Base-by-base conservation (phyloP, 2,797 vertebrate species). In the Phylloscopus collybita region DNA sequence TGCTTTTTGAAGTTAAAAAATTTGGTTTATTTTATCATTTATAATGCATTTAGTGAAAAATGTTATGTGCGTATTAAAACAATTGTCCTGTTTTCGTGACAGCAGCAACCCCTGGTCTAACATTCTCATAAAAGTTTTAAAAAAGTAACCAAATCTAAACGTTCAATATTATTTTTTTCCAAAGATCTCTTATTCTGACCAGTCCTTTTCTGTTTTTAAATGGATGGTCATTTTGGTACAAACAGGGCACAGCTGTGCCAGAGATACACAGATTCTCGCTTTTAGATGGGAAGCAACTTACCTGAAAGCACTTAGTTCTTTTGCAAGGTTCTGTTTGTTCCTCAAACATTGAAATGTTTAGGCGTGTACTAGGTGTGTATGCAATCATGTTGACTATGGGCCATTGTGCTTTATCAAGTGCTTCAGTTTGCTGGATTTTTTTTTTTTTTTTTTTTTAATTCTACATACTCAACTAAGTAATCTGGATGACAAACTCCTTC, bases 321-420 rank as follows among this genome's bases (percentile, higher is more conserved):
- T 88, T 83, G 14, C 12, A 83, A 38, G 10, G 4, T 61, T 72
- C 54, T 80, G 17, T 57, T 93, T 90, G 27, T 36, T 73, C 64
- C 76, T 80, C 47, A 67, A 92, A 71, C 25, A 81, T 34, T 36
- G 85, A 75, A 87, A 79, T 38, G 9, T 6, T 57, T 50, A 71
- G 45, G 11, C 0, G 0, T 67, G 16, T 65, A 10, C 27, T 75
- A 36, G 26, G 11, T 49, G 22, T 57, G 22, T 26, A 42, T 29
- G 45, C 30, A 86, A 9, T 42, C 26, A 11, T 36, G 21, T 44
- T 62, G 51, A 79, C 18, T 61, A 17, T 23, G 6, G 13, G 6
- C 16, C 50, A 26, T 13, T 61, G 45, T 61, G 23, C 16, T 81
- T 89, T 75, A 89, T 89, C 25, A 53, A 62, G 26, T 56, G 20